These are phyloP conservation scores for Sarotherodon lohbergeri DNA, from an alignment of 2,113 vertebrate species.

Conservation along the genomic window DNA sequence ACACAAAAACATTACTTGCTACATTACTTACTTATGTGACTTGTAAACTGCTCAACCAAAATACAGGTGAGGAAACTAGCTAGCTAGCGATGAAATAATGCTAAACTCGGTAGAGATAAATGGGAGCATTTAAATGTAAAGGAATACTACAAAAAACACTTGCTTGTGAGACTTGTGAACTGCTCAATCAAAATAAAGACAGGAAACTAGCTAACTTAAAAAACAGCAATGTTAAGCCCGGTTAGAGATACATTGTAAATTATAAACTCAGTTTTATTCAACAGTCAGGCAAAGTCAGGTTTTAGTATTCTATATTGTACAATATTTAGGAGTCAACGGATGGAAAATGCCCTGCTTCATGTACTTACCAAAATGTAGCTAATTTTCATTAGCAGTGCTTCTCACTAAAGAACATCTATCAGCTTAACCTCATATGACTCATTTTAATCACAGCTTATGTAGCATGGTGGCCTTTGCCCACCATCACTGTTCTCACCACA, in stretches of 20 bases:
- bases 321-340: neutral
- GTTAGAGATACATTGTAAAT: neutral
- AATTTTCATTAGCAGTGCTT: neutral
- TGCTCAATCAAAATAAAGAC: neutral
- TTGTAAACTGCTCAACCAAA: neutral
- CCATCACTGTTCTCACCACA: neutral
- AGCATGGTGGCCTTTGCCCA: conserved; percentile 21
- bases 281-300: neutral
- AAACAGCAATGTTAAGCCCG: neutral
- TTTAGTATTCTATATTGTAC: neutral
- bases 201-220: neutral
- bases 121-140: too few species aligned
- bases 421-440: conserved; percentile 12
- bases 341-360: neutral
- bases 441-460: conserved; percentile 32
- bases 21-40: neutral
- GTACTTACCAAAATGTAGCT: neutral
- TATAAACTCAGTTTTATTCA: neutral
- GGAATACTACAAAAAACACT: neutral
- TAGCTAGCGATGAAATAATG: neutral
- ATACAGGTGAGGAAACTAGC: neutral
- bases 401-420: neutral
- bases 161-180: neutral
- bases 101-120: neutral
- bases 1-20: neutral